Conservation (phyloP, 2,888 invertebrate genomes). For the Adineta ricciae region DNA sequence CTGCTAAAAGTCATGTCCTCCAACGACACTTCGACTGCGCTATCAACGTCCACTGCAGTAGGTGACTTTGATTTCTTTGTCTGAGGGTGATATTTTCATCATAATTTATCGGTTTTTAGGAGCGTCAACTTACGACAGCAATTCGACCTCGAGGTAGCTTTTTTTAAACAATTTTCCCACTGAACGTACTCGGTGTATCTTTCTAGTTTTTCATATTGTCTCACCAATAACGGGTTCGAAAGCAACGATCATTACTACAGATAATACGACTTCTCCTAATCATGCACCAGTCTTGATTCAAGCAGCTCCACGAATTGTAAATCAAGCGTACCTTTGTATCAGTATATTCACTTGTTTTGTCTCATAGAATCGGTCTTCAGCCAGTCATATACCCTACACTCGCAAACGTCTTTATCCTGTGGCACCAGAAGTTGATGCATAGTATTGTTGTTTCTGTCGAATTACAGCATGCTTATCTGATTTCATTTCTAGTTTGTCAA, state of each 20-base stretch:
- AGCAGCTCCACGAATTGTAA: background rate
- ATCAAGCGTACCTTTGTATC: background rate
- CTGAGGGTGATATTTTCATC: too few relatives aligned
- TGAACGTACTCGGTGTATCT: too few relatives aligned
- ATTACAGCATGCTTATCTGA: too few relatives aligned
- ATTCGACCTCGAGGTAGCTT: slow-evolving; percentile 3
- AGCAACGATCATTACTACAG: background rate
- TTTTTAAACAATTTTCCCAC: too few relatives aligned
- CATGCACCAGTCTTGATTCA: background rate
- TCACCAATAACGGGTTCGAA: background rate
- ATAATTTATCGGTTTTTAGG: background rate
- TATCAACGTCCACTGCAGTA: background rate
- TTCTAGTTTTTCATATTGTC: slow-evolving; percentile 4
- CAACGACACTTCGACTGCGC: background rate
- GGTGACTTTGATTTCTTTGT: background rate
- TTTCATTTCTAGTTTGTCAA: background rate
- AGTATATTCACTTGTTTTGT: too few relatives aligned
- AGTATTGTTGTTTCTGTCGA: background rate
- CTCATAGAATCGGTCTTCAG: background rate
- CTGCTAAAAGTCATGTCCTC: background rate
- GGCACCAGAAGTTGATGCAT: background rate
- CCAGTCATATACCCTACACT: background rate
- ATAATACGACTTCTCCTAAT: background rate
- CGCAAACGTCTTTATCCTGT: background rate
- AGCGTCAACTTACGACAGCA: background rate